Percentiles rank a stretch among this genome's conserved stretches.
phyloP scores from a whole-genome alignment of 2,888 invertebrate species.

The Drosophila silvestris region DNA sequence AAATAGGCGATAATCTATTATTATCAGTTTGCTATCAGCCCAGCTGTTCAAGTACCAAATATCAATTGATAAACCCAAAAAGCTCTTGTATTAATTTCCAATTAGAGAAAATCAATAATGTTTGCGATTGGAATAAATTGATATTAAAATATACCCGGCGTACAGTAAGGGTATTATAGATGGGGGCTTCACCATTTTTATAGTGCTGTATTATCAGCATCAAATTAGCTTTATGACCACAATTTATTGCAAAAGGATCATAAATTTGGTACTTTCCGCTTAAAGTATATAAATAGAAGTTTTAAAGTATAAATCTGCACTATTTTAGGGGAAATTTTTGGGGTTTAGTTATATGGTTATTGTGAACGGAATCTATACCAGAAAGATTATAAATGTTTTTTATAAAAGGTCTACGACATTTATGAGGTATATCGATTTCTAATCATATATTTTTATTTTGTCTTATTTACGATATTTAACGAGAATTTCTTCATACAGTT shows the following conservation, averaged over 20 bases:
- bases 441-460: neutral
- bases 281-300: neutral
- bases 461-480: neutral
- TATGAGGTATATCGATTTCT: neutral
- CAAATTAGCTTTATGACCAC: slow-evolving; percentile 9
- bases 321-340: neutral
- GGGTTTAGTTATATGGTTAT: neutral
- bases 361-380: too few relatives aligned
- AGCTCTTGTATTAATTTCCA: slow-evolving; percentile 13
- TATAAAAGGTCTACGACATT: neutral
- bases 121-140: neutral
- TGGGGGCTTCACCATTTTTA: neutral
- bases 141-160: neutral
- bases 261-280: neutral
- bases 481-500: slow-evolving; percentile 83
- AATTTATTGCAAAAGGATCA: neutral
- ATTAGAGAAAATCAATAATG: slow-evolving; percentile 19
- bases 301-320: neutral
- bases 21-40: slow-evolving; percentile 32
- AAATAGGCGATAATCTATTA: slow-evolving; percentile 27
- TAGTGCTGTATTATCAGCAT: neutral
- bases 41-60: slow-evolving; percentile 7
- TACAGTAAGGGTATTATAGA: neutral
- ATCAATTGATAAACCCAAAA: slow-evolving; percentile 19
- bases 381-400: neutral